Base-by-base conservation (phyloP, 2,113 vertebrate species). In the Tupaia chinensis region DNA sequence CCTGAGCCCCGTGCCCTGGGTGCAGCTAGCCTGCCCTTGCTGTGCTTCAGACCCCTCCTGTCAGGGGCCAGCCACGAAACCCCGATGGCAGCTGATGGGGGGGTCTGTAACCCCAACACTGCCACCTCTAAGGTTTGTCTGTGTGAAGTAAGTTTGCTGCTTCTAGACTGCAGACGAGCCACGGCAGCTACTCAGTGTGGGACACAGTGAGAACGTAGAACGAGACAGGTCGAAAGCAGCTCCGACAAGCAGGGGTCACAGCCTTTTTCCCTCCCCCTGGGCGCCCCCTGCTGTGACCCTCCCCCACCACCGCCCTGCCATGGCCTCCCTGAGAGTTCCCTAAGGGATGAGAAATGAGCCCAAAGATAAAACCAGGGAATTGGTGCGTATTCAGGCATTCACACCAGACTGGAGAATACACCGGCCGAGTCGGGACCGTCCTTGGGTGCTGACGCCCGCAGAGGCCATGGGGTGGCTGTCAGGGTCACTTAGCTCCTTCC, bases 1-100 rank as follows among this genome's bases (percentile, higher is more conserved):
- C 44, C 95, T 86, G 80, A 54, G n/a, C 65, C 3, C 17, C 29
- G 11, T 60, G 11, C 11, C 11, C 9, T 44, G 20, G 34, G 5
- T 1, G 5, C 1, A 16, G 32, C 54, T 19, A 8, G 23, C 15
- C 25, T 70, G 79, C 53, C 54, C 25, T 5, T 1, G 27, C 25
- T 0, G 10, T 0, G 2, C 32, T 0, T 32, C 69, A 2, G 4
- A 1, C 34, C 66, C 29, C 13, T 7, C 5, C 8, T 0, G 0
- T 7, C 5, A 7, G 1, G 16, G 60, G 56, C 72, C 56, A 77
- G 32, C 53, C 23, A 5, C 9, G 10, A 22, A n/a, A 17, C 19
- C 65, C 16, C 29, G 12, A 14, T 20, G 60, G 13, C 34, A 8
- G 87, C 6, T 29, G 13, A 3, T 25, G 7, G 34, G 9, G 77